These are phyloP conservation scores for Grallaria varia DNA, from an alignment of 2,113 vertebrate species.

Conservation along the genomic window DNA sequence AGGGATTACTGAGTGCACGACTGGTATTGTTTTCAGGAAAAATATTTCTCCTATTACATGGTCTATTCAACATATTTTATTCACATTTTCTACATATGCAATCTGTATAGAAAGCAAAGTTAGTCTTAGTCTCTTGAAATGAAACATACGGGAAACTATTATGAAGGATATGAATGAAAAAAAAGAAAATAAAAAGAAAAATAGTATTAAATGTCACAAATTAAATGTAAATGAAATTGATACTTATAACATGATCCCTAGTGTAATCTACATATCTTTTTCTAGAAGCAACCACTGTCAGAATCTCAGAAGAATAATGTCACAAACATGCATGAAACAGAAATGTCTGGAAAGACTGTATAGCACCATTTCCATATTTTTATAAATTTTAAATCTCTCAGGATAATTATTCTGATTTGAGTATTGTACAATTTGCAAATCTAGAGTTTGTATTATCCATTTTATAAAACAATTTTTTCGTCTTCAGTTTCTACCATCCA, in stretches of 20 bases:
- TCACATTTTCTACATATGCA: background rate
- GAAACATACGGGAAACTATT: background rate
- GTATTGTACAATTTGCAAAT: background rate
- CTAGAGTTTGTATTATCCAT: fast-evolving
- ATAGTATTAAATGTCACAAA: background rate
- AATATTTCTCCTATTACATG: background rate
- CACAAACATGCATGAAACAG: background rate
- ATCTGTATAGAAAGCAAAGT: background rate
- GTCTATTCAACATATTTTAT: background rate
- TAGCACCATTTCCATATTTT: background rate
- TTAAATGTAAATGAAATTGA: background rate
- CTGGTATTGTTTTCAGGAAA: background rate
- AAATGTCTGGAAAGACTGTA: background rate
- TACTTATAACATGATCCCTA: background rate
- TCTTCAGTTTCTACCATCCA: background rate
- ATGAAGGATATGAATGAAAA: background rate
- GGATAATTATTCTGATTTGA: background rate
- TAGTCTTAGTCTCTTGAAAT: background rate
- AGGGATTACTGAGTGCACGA: background rate
- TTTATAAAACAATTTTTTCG: background rate
- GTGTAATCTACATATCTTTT: background rate
- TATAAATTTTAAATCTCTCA: background rate
- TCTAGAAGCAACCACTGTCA: background rate
- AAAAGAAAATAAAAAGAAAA: background rate
- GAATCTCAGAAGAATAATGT: background rate